Evolutionary conservation across 2,797 vertebrate species (phyloP).

Genomic region (Macropodus opercularis): DNA sequence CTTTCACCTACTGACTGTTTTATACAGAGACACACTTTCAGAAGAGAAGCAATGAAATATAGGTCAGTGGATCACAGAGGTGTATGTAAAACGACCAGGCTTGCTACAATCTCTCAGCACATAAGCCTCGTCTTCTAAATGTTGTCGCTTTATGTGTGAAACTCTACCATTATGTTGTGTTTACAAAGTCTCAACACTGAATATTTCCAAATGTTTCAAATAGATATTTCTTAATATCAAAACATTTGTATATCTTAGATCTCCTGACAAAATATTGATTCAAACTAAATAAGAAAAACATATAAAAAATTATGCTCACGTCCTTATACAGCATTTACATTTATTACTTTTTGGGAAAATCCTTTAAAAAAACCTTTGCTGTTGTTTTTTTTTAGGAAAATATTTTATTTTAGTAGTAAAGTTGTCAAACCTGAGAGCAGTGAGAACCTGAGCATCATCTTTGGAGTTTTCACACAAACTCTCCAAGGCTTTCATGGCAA

Average conservation of each 20-base stretch:
- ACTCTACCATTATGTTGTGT: conserved; percentile 17
- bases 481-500: conserved; percentile 87
- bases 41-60: conserved; percentile 60
- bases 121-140: conserved; percentile 29
- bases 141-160: conserved; percentile 32
- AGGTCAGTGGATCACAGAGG: conserved; percentile 76
- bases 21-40: conserved; percentile 71
- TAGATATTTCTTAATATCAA: too few relatives aligned
- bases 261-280: too few relatives aligned
- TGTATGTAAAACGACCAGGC: conserved; percentile 51
- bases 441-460: conserved; percentile 82
- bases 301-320: too few relatives aligned
- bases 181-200: background rate
- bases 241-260: too few relatives aligned
- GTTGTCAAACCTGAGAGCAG: conserved; percentile 83
- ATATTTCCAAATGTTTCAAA: background rate
- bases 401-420: background rate
- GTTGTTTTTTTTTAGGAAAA: too few relatives aligned
- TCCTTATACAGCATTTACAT: too few relatives aligned
- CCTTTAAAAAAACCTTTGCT: too few relatives aligned
- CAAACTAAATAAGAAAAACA: too few relatives aligned
- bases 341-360: too few relatives aligned
- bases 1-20: conserved; percentile 77
- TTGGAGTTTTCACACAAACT: conserved; percentile 84
- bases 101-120: conserved; percentile 34